Conservation (phyloP, 2,113 vertebrate genomes). For the Alouatta palliata region DNA sequence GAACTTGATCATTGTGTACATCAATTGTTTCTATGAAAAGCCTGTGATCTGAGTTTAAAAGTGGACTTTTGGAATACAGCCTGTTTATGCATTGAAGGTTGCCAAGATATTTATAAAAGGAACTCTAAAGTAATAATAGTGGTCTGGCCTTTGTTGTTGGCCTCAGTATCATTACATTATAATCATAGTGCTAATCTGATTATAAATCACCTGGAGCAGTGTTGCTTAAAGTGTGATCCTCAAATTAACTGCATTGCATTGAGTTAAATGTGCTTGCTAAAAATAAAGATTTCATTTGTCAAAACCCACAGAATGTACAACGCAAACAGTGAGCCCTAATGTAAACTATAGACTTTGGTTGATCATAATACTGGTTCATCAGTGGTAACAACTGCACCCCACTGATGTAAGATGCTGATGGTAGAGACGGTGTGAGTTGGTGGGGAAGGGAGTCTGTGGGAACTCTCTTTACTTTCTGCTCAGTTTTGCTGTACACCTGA, state of each 20-base stretch:
- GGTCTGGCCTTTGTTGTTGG: neutral
- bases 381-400: neutral
- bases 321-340: neutral
- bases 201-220: neutral
- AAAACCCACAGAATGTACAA: neutral
- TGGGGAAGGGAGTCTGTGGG: neutral
- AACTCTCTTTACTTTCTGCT: neutral
- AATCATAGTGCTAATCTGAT: neutral
- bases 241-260: neutral
- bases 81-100: neutral
- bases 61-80: constrained; percentile 16
- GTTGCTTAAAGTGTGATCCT: neutral
- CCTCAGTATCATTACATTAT: neutral
- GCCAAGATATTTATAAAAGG: neutral
- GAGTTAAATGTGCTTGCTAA: neutral
- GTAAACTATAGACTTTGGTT: neutral
- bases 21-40: neutral
- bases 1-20: neutral
- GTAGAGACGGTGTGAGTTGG: neutral
- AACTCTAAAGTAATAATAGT: neutral
- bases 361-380: neutral
- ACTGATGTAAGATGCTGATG: neutral
- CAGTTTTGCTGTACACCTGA: neutral
- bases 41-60: constrained; percentile 4
- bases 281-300: neutral